Evolutionary conservation across 2,797 vertebrate species (phyloP).

Genomic region (Lophotriccus pileatus): DNA sequence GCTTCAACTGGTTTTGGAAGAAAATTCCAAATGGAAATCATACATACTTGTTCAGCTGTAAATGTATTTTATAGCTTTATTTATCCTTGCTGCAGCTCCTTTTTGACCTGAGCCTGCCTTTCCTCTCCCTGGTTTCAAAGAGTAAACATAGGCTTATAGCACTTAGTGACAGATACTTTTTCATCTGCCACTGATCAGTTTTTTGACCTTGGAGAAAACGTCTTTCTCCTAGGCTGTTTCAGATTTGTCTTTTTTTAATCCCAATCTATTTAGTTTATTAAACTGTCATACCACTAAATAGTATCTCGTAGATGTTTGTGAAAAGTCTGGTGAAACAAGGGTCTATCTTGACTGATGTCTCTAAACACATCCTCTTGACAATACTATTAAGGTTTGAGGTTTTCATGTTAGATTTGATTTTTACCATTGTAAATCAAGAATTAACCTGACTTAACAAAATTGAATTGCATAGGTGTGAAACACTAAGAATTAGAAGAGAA

Average conservation of each 20-base stretch:
- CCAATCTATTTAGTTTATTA: background rate
- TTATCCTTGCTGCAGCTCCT: background rate
- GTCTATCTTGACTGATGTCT: background rate
- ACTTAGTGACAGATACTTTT: background rate
- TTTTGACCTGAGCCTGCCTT: background rate
- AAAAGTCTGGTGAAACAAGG: background rate
- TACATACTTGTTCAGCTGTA: background rate
- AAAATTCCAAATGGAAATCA: background rate
- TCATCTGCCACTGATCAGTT: background rate
- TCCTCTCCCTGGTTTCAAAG: background rate
- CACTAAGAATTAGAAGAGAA: background rate
- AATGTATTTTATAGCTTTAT: background rate
- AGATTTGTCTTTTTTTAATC: background rate
- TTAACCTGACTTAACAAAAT: background rate
- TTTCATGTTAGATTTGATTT: background rate
- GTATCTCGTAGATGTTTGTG: background rate
- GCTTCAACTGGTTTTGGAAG: background rate
- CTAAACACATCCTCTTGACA: background rate
- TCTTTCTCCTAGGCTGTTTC: background rate
- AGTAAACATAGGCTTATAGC: background rate
- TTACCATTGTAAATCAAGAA: background rate
- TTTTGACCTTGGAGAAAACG: background rate
- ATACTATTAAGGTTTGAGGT: background rate
- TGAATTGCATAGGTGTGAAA: constrained; percentile 11
- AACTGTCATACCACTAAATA: background rate